A percentile compares a stretch with the other conserved stretches of the same genome.
Evolutionary conservation across 2,797 vertebrate species (phyloP).

Genomic region (Arctocebus calabarensis): DNA sequence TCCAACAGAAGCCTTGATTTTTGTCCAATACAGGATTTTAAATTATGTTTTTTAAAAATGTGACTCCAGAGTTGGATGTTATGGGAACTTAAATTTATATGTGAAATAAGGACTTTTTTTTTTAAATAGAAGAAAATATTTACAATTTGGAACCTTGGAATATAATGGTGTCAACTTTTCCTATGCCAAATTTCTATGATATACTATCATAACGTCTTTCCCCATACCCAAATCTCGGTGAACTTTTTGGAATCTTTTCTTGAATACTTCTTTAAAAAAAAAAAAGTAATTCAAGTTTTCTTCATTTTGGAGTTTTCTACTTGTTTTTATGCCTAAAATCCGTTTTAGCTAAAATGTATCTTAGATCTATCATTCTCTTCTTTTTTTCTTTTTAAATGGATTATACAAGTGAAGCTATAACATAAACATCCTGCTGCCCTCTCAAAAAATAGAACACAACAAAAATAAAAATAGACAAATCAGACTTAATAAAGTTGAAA

Average conservation of each 20-base stretch:
- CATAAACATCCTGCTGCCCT: not conserved
- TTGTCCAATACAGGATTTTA: not conserved
- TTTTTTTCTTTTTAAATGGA: constrained; percentile 22
- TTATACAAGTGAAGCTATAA: not conserved
- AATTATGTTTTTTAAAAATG: constrained; percentile 24
- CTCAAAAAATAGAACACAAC: not conserved
- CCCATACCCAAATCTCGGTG: not conserved
- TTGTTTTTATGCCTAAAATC: not conserved
- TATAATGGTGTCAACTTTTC: not conserved
- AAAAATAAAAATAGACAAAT: too few species aligned
- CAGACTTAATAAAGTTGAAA: too few species aligned
- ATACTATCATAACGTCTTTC: not conserved
- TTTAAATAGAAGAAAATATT: constrained; percentile 1
- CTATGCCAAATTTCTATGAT: not conserved
- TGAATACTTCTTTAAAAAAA: constrained; percentile 14
- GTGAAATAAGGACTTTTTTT: constrained; percentile 17
- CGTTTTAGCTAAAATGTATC: not conserved
- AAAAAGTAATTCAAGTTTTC: not conserved
- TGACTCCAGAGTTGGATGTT: constrained; percentile 4
- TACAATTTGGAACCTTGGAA: not conserved
- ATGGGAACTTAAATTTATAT: constrained; percentile 41
- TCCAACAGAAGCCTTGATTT: constrained; percentile 13
- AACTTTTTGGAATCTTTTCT: constrained; percentile 27
- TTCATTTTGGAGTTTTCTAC: not conserved
- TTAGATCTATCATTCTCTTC: constrained; percentile 20